phyloP scores from a whole-genome alignment of 1,140 invertebrate species.

The Drosophila pseudoananassae region DNA sequence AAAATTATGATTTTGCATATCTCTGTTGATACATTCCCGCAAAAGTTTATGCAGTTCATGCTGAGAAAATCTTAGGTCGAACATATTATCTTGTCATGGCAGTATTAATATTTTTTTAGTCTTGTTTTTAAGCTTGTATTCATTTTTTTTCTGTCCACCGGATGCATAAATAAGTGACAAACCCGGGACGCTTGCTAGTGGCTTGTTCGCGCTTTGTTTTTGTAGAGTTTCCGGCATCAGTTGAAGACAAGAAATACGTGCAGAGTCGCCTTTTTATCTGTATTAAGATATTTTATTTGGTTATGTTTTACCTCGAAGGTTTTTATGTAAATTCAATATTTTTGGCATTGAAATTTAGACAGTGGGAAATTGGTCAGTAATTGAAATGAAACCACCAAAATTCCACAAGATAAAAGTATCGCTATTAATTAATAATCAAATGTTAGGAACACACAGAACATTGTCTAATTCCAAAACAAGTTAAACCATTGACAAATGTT shows the following conservation, averaged over 20 bases:
- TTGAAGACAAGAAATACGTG: conserved; percentile 46
- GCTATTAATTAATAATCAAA: background rate
- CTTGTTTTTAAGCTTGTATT: conserved; percentile 37
- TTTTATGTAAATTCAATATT: conserved; percentile 47
- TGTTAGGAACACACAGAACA: background rate
- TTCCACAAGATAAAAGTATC: background rate
- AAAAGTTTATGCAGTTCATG: conserved; percentile 26
- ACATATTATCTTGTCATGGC: conserved; percentile 55
- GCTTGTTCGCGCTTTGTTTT: conserved; percentile 38
- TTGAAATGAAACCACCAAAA: background rate
- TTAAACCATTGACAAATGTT: background rate
- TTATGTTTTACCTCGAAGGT: conserved; percentile 35
- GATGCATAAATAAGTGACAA: conserved; percentile 80
- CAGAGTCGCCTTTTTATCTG: conserved; percentile 22
- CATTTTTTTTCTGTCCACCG: conserved; percentile 48
- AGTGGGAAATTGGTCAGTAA: background rate
- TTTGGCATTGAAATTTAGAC: conserved; percentile 11
- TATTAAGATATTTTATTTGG: conserved; percentile 8
- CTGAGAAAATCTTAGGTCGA: conserved; percentile 37
- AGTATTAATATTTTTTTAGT: conserved; percentile 31
- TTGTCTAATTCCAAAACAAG: background rate
- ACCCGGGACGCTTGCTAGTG: conserved; percentile 35
- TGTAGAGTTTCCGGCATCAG: conserved; percentile 60
- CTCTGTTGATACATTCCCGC: conserved; percentile 42
- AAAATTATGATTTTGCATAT: conserved; percentile 53